phyloP scores from a whole-genome alignment of 2,888 invertebrate genomes.

The Molorchus minor region DNA sequence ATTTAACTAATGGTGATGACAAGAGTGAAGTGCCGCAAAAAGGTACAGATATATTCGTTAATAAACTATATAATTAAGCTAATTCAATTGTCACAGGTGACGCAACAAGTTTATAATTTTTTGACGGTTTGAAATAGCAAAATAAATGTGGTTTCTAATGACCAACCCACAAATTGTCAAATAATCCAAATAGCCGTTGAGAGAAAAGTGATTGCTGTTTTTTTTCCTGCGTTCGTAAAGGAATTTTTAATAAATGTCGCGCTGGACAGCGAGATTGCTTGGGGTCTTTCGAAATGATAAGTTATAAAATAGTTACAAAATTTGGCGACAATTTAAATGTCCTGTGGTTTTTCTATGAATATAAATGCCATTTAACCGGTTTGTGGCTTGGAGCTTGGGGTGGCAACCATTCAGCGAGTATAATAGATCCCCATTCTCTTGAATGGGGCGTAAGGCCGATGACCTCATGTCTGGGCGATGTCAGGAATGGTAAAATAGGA shows the following conservation, averaged over 20 bases:
- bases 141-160: not conserved
- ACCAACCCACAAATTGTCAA: conserved; percentile 3
- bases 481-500: too few species aligned
- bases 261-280: not conserved
- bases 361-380: too few species aligned
- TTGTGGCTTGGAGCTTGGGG: too few species aligned
- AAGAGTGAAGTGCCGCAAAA: not conserved
- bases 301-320: not conserved
- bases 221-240: not conserved
- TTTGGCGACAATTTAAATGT: not conserved
- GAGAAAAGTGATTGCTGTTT: not conserved
- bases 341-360: not conserved
- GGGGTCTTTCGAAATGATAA: not conserved
- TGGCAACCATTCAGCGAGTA: not conserved
- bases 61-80: not conserved
- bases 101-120: not conserved
- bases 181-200: not conserved
- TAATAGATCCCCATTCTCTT: not conserved
- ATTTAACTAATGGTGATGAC: not conserved
- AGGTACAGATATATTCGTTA: not conserved
- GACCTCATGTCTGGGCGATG: too few species aligned
- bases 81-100: not conserved
- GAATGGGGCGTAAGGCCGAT: too few species aligned
- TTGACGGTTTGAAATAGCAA: not conserved
- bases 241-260: conserved; percentile 3